Evolutionary conservation across 2,797 vertebrate genomes (phyloP).

Genomic region (Cygnus olor): DNA sequence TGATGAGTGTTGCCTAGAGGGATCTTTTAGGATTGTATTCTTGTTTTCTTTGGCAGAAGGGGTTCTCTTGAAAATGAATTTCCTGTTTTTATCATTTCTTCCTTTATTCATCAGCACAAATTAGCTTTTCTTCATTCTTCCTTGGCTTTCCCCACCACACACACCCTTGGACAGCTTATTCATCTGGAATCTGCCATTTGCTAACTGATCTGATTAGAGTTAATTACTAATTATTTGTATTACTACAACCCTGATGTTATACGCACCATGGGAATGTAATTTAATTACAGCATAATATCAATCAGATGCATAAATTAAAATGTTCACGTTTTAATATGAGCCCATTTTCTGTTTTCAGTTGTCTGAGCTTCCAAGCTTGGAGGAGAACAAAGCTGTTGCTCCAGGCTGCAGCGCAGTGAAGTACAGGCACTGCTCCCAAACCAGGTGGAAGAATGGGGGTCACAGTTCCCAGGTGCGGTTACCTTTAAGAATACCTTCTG

Average conservation of each 20-base stretch:
- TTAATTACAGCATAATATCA: conserved; percentile 69
- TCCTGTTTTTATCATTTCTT: not conserved
- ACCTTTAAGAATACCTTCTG: not conserved
- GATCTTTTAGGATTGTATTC: not conserved
- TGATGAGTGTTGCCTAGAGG: not conserved
- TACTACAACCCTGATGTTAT: conserved; percentile 62
- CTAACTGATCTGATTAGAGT: conserved; percentile 71
- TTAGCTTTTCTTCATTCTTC: not conserved
- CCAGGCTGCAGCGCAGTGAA: not conserved
- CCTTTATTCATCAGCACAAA: not conserved
- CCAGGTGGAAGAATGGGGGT: not conserved
- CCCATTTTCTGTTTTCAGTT: conserved; percentile 1
- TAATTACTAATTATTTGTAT: conserved; percentile 71
- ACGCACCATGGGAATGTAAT: conserved; percentile 52
- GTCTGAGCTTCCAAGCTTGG: not conserved
- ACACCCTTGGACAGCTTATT: conserved; percentile 6
- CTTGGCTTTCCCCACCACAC: not conserved
- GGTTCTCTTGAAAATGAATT: not conserved
- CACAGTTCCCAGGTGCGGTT: not conserved
- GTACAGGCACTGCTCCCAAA: not conserved
- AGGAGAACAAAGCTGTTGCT: not conserved
- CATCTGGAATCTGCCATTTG: conserved; percentile 58
- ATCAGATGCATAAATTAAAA: conserved; percentile 54
- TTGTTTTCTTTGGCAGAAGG: not conserved
- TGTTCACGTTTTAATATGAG: not conserved